These are phyloP conservation scores for Leucopternis melanops DNA, from an alignment of 2,113 vertebrate genomes.

Conservation along the genomic window DNA sequence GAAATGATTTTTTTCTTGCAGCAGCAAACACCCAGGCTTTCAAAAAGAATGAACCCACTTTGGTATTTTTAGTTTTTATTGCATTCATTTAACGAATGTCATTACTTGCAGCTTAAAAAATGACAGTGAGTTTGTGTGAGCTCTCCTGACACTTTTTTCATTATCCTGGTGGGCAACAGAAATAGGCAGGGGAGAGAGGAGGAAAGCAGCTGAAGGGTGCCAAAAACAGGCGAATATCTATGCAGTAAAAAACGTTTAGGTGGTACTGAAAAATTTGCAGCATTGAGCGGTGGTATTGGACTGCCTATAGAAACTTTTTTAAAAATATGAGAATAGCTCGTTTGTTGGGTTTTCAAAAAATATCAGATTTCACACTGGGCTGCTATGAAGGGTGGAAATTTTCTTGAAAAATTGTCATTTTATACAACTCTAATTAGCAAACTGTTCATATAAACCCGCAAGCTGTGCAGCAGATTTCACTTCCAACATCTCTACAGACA, in stretches of 20 bases:
- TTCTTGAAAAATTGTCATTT: constrained; percentile 64
- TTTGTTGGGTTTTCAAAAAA: constrained; percentile 40
- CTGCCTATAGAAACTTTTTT: constrained; percentile 3
- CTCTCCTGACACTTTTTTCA: constrained; percentile 26
- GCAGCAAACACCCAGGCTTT: constrained; percentile 26
- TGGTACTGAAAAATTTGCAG: not conserved
- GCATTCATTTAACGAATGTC: not conserved
- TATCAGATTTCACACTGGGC: constrained; percentile 26
- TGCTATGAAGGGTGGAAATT: constrained; percentile 56
- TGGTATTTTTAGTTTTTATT: constrained; percentile 31
- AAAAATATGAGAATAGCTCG: constrained; percentile 16
- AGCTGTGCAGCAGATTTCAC: constrained; percentile 66
- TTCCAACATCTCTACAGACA: constrained; percentile 55
- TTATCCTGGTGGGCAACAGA: constrained; percentile 41
- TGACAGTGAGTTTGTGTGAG: constrained; percentile 17
- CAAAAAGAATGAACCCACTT: not conserved
- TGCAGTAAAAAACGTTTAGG: not conserved
- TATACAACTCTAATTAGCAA: constrained; percentile 64
- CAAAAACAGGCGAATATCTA: not conserved
- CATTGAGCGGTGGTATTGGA: not conserved
- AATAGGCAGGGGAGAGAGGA: constrained; percentile 31
- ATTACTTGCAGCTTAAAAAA: constrained; percentile 41
- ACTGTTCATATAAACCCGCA: constrained; percentile 64
- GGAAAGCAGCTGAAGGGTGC: constrained; percentile 17
- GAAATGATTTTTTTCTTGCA: not conserved